Base-by-base conservation (phyloP, 2,113 vertebrate species). In the Harpagus bidentatus region DNA sequence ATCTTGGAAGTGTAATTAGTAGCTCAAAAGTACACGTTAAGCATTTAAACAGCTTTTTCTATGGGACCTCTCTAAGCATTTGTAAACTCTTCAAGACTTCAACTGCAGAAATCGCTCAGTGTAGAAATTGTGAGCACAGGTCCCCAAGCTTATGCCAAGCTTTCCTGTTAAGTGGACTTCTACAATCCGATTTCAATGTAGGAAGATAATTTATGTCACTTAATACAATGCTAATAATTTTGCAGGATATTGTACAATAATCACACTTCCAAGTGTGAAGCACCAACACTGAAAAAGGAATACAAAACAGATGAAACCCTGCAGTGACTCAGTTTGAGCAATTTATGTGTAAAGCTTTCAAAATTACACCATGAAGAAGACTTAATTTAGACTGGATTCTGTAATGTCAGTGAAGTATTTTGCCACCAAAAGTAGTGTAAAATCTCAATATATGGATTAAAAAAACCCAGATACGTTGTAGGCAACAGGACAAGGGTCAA, bases 1-100 rank as follows among this genome's bases (percentile, higher is more conserved):
- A 93, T 88, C 82, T 94, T 93, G 65, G 65, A 95, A 91, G 88
- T 58, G 66, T 81, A 96, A 96, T 96, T 95, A 96, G 88, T 72
- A 86, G 45, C 90, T 89, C 82, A 73, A 73, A 95, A 93, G 77
- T 56, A 95, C 77, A 95, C 0, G 18, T 71, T 84, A 93, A 84
- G 76, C 81, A 95, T 95, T 95, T 95, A 79, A 96, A 91, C 61
- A 72, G 91, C 62, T 93, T 95, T 80, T 93, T 93, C 89, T 85
- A 87, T 53, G n/a, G 77, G 81, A 69, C 62, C 70, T 93, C 90
- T 66, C 83, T 73, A 58, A 85, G 90, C 90, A 88, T 78, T 81
- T 82, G 52, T 92, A 92, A 96, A 91, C 59, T 88, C 73, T 83
- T 70, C 18, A 86, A 89, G 78, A 76, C 28, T 74, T 86, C 61